Evolutionary conservation across 2,113 vertebrate genomes (phyloP), one percentile per base, ranked within the genome.

Genomic region (Eptesicus fuscus): DNA sequence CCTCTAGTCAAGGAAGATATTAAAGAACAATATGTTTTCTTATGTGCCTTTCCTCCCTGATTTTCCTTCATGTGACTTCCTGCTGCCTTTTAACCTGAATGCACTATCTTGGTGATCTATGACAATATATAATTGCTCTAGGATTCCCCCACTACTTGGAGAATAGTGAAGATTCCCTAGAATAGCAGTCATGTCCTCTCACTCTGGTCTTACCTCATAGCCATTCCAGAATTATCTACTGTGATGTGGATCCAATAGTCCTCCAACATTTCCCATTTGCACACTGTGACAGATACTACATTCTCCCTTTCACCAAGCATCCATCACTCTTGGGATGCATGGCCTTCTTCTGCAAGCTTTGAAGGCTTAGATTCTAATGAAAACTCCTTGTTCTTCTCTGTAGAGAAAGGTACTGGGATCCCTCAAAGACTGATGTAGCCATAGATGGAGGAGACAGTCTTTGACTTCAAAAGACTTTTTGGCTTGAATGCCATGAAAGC

Each of bases 141-240:
- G 20, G n/a, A 14, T 20, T 35, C 65, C 3, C 6, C 10, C 4
- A n/a, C 14, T 9, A 4, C 13, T 35, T 42, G 22, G 13, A 73
- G 37, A 16, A 16, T 7, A 83, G 4, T 1, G 5, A 22, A 13
- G 30, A 4, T 42, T 63, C 18, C 47, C 40, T 44, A 20, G 4
- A 47, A 30, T 7, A 44, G 11, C 28, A 30, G 8, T 30, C 23
- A 14, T 4, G 17, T 25, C 47, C 20, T 23, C 17, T 74, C 20
- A 3, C 61, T 65, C 12, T 32, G 32, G n/a, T 17, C 20, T 42
- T 40, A 2, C 1, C 25, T 22, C 35, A 71, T 1, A 22, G 12
- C 5, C 11, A 3, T 18, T 1, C 70, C 56, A 32, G 25, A 7
- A 44, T 5, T 16, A 4, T 6, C 14, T 20, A 4, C 8, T 3